Conservation (phyloP, 2,113 vertebrate species). For the Colinus virginianus region DNA sequence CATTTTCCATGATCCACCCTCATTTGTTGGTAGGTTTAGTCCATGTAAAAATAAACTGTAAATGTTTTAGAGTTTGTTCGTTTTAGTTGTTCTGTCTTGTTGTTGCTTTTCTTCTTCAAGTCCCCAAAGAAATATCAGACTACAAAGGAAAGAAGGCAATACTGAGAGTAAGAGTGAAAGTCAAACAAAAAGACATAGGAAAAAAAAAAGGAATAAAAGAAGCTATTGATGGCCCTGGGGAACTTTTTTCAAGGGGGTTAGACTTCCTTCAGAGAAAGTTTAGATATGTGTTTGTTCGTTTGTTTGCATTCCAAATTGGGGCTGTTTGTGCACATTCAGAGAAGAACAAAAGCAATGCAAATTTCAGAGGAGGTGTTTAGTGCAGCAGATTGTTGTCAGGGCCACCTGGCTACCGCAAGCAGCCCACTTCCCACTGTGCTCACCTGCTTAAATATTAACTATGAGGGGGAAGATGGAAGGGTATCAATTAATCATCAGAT, state of each 20-base stretch:
- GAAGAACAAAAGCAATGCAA: slow-evolving; percentile 64
- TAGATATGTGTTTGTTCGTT: slow-evolving; percentile 26
- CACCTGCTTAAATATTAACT: slow-evolving; percentile 60
- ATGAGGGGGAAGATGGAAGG: not conserved
- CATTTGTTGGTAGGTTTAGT: not conserved
- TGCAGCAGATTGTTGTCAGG: not conserved
- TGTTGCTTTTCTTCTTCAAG: slow-evolving; percentile 36
- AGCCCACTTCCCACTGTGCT: not conserved
- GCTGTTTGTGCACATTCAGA: slow-evolving; percentile 7
- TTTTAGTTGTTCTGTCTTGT: slow-evolving; percentile 45
- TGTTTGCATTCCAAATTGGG: slow-evolving; percentile 49
- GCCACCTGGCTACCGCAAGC: slow-evolving; percentile 50
- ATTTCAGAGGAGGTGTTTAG: slow-evolving; percentile 46
- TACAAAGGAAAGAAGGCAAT: slow-evolving; percentile 55
- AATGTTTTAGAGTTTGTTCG: slow-evolving; percentile 16
- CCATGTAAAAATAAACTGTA: not conserved
- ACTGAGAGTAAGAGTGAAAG: slow-evolving; percentile 37
- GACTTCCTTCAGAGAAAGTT: slow-evolving; percentile 66
- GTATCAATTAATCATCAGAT: slow-evolving; percentile 49
- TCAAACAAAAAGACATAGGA: not conserved
- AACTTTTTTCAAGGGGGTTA: slow-evolving; percentile 50
- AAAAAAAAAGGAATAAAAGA: not conserved
- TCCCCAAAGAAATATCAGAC: slow-evolving; percentile 64
- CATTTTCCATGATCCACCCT: not conserved
- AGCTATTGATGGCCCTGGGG: not conserved